Evolutionary conservation across 2,113 vertebrate genomes (phyloP).

Genomic region (Cottus gobio): DNA sequence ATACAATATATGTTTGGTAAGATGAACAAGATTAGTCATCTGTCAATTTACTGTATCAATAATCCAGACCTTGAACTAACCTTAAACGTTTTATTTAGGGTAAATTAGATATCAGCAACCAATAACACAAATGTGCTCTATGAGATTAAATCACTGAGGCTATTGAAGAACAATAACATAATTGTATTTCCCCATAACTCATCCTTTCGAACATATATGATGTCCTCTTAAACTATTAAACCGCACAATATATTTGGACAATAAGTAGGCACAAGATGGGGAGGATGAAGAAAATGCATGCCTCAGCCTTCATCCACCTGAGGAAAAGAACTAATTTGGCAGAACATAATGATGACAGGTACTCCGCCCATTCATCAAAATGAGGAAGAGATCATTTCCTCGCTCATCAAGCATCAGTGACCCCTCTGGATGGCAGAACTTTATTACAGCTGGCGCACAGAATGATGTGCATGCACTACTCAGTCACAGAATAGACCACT

Average conservation of each 20-base stretch:
- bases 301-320: constrained; percentile 61
- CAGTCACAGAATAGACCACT: too few species aligned
- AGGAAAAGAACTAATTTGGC: constrained; percentile 58
- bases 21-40: too few species aligned
- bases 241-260: constrained; percentile 13
- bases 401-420: constrained; percentile 66
- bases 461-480: constrained; percentile 1
- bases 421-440: constrained; percentile 43
- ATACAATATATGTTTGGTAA: too few species aligned
- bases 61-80: too few species aligned
- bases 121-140: too few species aligned
- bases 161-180: background rate
- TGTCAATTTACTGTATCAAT: too few species aligned
- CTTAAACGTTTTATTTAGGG: too few species aligned
- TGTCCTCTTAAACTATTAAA: constrained; percentile 12
- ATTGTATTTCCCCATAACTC: constrained; percentile 22
- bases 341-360: constrained; percentile 61
- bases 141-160: too few species aligned
- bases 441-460: constrained; percentile 48
- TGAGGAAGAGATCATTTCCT: constrained; percentile 58
- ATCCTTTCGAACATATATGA: constrained; percentile 6
- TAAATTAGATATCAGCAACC: too few species aligned
- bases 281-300: constrained; percentile 32
- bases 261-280: constrained; percentile 17
- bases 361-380: constrained; percentile 62